Percentiles rank a stretch among this genome's conserved stretches.
phyloP scores from a whole-genome alignment of 1,140 invertebrate genomes.

The Drosophila setifemur region DNA sequence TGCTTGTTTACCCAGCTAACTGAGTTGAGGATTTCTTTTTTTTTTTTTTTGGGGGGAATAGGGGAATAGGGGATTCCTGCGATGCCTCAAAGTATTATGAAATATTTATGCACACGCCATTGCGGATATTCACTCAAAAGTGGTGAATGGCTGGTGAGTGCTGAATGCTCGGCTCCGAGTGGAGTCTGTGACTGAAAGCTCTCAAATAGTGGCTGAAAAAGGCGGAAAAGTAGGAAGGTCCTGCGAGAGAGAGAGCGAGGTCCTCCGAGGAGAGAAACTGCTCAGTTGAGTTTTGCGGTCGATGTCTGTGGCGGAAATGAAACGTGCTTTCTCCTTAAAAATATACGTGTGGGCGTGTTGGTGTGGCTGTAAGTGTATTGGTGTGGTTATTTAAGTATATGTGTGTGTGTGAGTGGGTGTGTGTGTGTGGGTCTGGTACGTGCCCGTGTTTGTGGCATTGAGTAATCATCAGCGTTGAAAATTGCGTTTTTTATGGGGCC shows the following conservation, averaged over 20 bases:
- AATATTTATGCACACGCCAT: slow-evolving; percentile 76
- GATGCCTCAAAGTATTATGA: slow-evolving; percentile 55
- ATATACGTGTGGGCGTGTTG: neutral
- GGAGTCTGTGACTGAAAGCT: slow-evolving; percentile 35
- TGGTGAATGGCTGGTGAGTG: slow-evolving; percentile 23
- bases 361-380: slow-evolving; percentile 2
- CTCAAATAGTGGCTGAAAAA: slow-evolving; percentile 31
- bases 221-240: slow-evolving; percentile 29
- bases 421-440: slow-evolving; percentile 16
- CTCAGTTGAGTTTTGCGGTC: slow-evolving; percentile 35
- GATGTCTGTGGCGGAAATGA: slow-evolving; percentile 74
- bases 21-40: no score
- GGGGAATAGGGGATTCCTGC: neutral
- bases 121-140: slow-evolving; percentile 61
- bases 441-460: slow-evolving; percentile 75
- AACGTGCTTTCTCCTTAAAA: slow-evolving; percentile 42
- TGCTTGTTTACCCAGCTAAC: slow-evolving; percentile 28
- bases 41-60: neutral
- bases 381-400: no score
- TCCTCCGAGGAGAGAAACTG: slow-evolving; percentile 8
- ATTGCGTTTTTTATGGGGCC: slow-evolving; percentile 77
- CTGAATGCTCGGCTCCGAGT: slow-evolving; percentile 4
- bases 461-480: slow-evolving; percentile 81
- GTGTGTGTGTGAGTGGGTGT: neutral
- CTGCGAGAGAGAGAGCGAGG: slow-evolving; percentile 31